Conservation (phyloP, 2,888 invertebrate genomes). For the Ectemnius continuus region DNA sequence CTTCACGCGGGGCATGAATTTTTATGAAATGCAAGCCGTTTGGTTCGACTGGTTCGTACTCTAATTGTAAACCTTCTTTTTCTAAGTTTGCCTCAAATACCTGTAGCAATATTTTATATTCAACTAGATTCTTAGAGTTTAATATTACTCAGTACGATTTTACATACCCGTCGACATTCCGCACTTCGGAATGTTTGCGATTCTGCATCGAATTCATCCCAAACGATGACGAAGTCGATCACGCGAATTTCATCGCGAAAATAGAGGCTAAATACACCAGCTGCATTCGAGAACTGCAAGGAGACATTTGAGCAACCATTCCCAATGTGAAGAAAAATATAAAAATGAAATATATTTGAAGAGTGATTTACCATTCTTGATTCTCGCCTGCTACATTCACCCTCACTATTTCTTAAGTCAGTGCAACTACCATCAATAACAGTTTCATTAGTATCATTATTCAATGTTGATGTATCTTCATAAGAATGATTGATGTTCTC, state of each 20-base stretch:
- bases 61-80: slow-evolving; percentile 87
- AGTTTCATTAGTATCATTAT: slow-evolving; percentile 61
- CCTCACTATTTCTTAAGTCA: slow-evolving; percentile 52
- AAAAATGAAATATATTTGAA: neutral
- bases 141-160: slow-evolving; percentile 47
- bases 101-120: slow-evolving; percentile 79
- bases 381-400: slow-evolving; percentile 25
- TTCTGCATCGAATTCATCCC: slow-evolving; percentile 82
- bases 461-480: slow-evolving; percentile 55
- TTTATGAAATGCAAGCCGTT: slow-evolving; percentile 90
- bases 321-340: neutral
- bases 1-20: slow-evolving; percentile 91
- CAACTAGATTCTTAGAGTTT: neutral
- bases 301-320: neutral
- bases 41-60: slow-evolving; percentile 83
- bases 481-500: slow-evolving; percentile 33
- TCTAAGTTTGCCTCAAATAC: slow-evolving; percentile 86
- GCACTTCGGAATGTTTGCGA: slow-evolving; percentile 73
- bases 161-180: slow-evolving; percentile 66
- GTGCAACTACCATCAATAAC: slow-evolving; percentile 62
- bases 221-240: slow-evolving; percentile 89
- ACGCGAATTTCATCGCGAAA: slow-evolving; percentile 86
- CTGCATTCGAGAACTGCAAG: slow-evolving; percentile 58
- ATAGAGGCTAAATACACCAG: slow-evolving; percentile 76
- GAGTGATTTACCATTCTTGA: slow-evolving; percentile 57